Percentiles rank a stretch among this genome's conserved stretches.
Evolutionary conservation across 1,140 invertebrate species (phyloP).

Genomic region (Nephila pilipes): DNA sequence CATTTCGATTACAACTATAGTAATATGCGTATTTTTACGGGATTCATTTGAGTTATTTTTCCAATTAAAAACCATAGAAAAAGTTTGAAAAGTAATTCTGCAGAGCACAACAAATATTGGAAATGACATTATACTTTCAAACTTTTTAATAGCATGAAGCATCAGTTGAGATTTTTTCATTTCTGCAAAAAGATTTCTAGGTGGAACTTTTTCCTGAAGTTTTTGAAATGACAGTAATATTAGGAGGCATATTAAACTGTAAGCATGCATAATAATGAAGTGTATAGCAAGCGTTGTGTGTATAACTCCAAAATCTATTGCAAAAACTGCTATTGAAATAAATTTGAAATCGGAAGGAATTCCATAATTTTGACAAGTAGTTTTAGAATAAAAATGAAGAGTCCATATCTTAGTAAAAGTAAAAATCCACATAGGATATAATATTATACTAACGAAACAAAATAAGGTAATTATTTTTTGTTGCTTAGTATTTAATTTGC

Average conservation of each 20-base stretch:
- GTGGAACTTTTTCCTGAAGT: neutral
- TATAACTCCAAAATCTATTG: neutral
- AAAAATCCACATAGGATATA: neutral
- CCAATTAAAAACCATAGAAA: neutral
- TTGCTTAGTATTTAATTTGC: neutral
- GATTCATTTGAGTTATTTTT: neutral
- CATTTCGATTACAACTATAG: neutral
- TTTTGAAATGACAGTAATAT: neutral
- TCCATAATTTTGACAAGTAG: neutral
- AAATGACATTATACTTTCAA: neutral
- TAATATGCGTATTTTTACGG: neutral
- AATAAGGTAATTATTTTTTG: neutral
- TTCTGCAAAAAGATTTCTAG: neutral
- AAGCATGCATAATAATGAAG: neutral
- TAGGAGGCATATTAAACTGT: neutral
- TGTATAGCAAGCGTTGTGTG: neutral
- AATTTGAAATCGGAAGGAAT: neutral
- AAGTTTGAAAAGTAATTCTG: neutral
- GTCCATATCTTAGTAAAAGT: neutral
- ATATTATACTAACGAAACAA: neutral
- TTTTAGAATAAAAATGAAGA: neutral
- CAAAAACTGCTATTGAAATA: neutral
- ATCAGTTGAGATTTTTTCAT: neutral
- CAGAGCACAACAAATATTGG: neutral
- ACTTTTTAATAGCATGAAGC: neutral